These are phyloP conservation scores for Liodrosophila aerea DNA, from an alignment of 2,888 invertebrate species.

Conservation along the genomic window DNA sequence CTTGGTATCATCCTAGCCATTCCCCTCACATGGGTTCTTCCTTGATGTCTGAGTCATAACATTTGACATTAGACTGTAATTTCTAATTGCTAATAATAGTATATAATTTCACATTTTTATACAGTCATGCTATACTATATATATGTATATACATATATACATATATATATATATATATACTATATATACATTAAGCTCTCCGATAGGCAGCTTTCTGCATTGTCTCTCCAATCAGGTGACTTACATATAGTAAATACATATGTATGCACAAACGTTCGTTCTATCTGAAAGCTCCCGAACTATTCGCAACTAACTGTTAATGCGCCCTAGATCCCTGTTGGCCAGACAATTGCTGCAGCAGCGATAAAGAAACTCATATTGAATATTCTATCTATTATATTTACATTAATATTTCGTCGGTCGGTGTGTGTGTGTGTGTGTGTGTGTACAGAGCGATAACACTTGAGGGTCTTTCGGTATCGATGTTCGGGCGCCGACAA, in stretches of 20 bases:
- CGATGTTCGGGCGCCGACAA: slow-evolving; percentile 48
- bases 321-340: slow-evolving; percentile 8
- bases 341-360: background rate
- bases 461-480: slow-evolving; percentile 33
- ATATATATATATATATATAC: no score
- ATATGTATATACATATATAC: no score
- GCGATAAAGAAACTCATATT: no score
- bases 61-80: no score
- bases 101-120: no score
- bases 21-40: background rate
- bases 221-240: slow-evolving; percentile 11
- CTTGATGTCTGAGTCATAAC: background rate
- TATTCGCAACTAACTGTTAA: slow-evolving; percentile 1
- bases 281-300: background rate
- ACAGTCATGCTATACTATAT: no score
- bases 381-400: slow-evolving; percentile 12
- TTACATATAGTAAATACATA: background rate
- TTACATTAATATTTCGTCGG: slow-evolving; percentile 17
- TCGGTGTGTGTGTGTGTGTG: slow-evolving; percentile 13
- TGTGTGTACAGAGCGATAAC: slow-evolving; percentile 38
- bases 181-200: no score
- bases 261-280: background rate
- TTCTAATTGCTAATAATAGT: no score
- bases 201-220: no score
- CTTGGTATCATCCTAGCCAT: slow-evolving; percentile 1